Base-by-base conservation (phyloP, 2,113 vertebrate genomes). In the Toxotes chatareus region DNA sequence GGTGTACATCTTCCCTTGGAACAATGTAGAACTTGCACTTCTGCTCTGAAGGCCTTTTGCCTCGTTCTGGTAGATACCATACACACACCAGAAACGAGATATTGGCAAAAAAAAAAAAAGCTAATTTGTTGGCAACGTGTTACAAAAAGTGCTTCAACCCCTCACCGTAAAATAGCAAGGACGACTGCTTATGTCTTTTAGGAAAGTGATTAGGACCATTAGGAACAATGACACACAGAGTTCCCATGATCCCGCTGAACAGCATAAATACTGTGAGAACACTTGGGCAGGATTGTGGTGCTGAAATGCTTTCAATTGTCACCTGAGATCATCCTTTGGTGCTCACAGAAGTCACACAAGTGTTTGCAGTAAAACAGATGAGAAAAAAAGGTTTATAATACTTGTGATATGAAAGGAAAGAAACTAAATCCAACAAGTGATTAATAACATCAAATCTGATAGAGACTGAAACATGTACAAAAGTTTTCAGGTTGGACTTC, bases 61-160 rank as follows among this genome's bases (percentile, higher is more conserved):
- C 79, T 79, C 88, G 87, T 91, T 94, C 91, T 92, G 91, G 93
- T 93, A 94, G 84, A 84, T 21, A 64, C 60, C 66, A 53, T 60
- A 91, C 90, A 89, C 88, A 94, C 84, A 84, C 72, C 82, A 90
- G 79, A 51, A 79, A 93, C 67, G 94, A 95, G 92, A 88, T 91
- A 89, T 94, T 97, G 96, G 96, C 96, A 92, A 92, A 96, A 53
- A 53, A 60, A 96, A 53, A 44, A 84, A 95, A 84, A 90, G 92
- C 90, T 77, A 55, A 94, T 91, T 93, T 93, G 94, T 98, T 97
- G 97, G 97, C 97, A 98, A 97, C 96, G 92, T 96, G 96, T 92
- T 96, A 96, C 95, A 96, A 96, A 99, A 99, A 99, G 98, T 99
- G 97, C 97, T 97, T 94, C 90, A 94, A 93, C 90, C 88, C 95